Evolutionary conservation across 2,113 vertebrate species (phyloP).

Genomic region (Melanostigma gelatinosum): DNA sequence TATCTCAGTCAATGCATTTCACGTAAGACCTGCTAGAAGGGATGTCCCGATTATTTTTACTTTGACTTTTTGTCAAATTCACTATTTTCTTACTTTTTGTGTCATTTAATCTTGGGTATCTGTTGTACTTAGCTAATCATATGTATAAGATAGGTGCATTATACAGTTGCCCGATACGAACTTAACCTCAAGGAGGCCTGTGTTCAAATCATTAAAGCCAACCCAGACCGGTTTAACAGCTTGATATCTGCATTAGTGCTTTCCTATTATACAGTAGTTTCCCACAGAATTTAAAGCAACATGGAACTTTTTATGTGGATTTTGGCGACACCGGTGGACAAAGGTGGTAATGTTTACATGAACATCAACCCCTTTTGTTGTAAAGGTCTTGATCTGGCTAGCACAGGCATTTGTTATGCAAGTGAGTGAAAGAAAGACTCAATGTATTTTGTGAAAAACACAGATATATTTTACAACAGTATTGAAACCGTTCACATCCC

Average conservation of each 20-base stretch:
- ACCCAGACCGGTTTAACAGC: background rate
- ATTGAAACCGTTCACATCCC: background rate
- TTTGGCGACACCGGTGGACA: background rate
- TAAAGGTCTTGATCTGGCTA: background rate
- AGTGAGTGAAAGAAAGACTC: too few species aligned
- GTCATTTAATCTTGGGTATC: background rate
- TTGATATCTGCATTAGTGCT: background rate
- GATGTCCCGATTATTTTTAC: background rate
- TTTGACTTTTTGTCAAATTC: background rate
- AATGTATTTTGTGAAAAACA: background rate
- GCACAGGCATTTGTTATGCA: too few species aligned
- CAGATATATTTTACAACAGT: background rate
- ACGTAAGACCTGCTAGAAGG: slow-evolving; percentile 4
- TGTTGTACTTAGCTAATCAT: background rate
- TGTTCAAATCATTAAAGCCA: background rate
- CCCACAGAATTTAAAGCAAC: background rate
- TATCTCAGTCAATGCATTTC: background rate
- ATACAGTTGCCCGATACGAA: background rate
- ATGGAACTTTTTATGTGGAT: background rate
- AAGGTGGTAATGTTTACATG: background rate
- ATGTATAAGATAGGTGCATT: background rate
- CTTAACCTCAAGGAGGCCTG: background rate
- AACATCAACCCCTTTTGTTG: background rate
- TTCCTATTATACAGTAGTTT: background rate
- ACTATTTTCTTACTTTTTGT: background rate